Base-by-base conservation (phyloP, 2,888 invertebrate species). In the Platycnemis pennipes region DNA sequence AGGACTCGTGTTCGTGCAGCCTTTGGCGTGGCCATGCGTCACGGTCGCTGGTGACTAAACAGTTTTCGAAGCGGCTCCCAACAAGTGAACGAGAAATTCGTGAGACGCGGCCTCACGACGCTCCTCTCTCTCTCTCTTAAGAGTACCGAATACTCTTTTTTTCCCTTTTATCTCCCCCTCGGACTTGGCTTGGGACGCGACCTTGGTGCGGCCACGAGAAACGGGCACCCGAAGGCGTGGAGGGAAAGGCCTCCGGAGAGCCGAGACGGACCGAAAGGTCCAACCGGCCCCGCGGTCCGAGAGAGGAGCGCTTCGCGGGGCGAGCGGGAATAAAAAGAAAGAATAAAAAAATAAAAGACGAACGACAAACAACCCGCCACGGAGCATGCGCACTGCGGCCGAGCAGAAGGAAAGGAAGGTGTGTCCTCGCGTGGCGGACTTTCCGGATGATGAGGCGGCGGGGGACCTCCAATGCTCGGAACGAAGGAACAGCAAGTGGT, bases 61-160 rank as follows among this genome's bases (percentile, higher is more conserved):
- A 77, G 37, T 31, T 77, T 77, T 37, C 16, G 77, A 77, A 37
- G 77, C 77, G 37, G 26, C n/a, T 22, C 63, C n/a, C 63, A 5
- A 26, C 77, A 37, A 77, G 7, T 77, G 69, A 77, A 63, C 63
- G 63, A 63, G 63, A 63, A 63, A 63, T 63, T 63, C 63, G 63
- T 63, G 63, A 63, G 63, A 63, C n/a, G 63, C 63, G 63, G 63
- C 26, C 63, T 77, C 77, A 77, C 77, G 77, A 77, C 37, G 77
- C n/a, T 5, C 22, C 77, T 31, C 69, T 77, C 77, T 37, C 26
- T 63, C 69, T 77, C 77, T 37, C 26, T 63, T 77, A 37, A 31
- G 37, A 77, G 77, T 77, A 37, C 77, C 37, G 13, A n/a, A n/a
- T 37, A 37, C 37, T 63, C 2, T 63, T 53, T 63, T 63, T 31